A percentile compares a stretch with the other conserved stretches of the same genome.
phyloP scores from a whole-genome alignment of 1,140 invertebrate species.

The Dolichoris vasculosae region DNA sequence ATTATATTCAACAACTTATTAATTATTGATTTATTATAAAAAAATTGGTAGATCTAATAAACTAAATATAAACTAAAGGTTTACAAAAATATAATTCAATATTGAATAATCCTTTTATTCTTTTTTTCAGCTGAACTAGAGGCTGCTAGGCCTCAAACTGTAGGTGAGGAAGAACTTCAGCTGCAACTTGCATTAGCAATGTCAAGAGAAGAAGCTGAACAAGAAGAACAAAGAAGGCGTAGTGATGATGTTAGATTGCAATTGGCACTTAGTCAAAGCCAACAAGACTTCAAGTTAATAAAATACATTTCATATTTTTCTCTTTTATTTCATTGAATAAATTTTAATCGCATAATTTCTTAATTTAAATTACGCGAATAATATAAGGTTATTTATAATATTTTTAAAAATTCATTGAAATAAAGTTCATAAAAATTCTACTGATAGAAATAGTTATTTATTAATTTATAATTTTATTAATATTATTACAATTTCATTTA shows the following conservation, averaged over 20 bases:
- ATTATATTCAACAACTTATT: background rate
- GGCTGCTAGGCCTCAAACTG: conserved; percentile 93
- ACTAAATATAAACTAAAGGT: background rate
- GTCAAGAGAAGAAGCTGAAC: conserved; percentile 98
- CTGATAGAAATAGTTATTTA: no score
- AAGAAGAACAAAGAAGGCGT: conserved; percentile 93
- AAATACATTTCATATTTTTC: background rate
- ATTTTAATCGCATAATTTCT: background rate
- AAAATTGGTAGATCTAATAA: background rate
- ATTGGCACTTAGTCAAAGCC: conserved; percentile 93
- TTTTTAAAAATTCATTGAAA: no score
- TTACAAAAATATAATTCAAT: background rate
- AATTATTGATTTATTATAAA: background rate
- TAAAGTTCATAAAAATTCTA: no score
- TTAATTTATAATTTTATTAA: no score
- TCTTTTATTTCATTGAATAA: background rate
- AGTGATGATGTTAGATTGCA: conserved; percentile 96
- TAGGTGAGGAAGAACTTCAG: conserved; percentile 98
- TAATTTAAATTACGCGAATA: background rate
- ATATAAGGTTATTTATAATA: background rate
- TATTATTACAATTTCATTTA: no score
- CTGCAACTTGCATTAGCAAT: conserved; percentile 97
- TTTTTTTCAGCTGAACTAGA: conserved; percentile 86
- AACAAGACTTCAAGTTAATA: conserved; percentile 89
- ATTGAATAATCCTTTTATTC: background rate